Conservation (phyloP, 2,797 vertebrate species). For the Melanitta fusca region DNA sequence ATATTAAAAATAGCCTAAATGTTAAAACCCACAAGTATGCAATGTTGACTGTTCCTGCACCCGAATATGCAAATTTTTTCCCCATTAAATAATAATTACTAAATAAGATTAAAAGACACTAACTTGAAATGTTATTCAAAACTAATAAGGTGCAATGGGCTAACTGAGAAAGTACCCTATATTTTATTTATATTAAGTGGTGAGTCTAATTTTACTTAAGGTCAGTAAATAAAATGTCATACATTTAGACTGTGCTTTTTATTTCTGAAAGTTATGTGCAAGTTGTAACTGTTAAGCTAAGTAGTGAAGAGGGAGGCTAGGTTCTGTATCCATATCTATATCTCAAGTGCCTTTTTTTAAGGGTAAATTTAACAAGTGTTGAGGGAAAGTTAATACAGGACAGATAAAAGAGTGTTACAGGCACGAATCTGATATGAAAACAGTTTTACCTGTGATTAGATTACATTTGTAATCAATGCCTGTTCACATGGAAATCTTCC, state of each 20-base stretch:
- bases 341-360: not conserved
- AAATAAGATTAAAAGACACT: not conserved
- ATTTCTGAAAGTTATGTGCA: not conserved
- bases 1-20: slow-evolving; percentile 6
- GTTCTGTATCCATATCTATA: not conserved
- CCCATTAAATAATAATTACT: not conserved
- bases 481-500: not conserved
- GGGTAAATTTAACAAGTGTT: not conserved
- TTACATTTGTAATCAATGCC: not conserved
- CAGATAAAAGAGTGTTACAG: not conserved
- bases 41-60: not conserved
- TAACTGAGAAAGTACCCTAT: not conserved
- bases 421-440: not conserved
- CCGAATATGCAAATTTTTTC: not conserved
- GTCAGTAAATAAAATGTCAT: not conserved
- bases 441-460: not conserved
- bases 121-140: not conserved
- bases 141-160: not conserved
- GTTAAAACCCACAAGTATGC: not conserved
- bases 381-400: not conserved
- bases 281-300: not conserved
- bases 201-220: not conserved
- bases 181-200: not conserved
- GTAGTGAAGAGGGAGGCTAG: not conserved
- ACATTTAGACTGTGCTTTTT: not conserved